These are phyloP conservation scores for Plagiodera versicolora DNA, from an alignment of 2,888 invertebrate genomes.

Conservation along the genomic window DNA sequence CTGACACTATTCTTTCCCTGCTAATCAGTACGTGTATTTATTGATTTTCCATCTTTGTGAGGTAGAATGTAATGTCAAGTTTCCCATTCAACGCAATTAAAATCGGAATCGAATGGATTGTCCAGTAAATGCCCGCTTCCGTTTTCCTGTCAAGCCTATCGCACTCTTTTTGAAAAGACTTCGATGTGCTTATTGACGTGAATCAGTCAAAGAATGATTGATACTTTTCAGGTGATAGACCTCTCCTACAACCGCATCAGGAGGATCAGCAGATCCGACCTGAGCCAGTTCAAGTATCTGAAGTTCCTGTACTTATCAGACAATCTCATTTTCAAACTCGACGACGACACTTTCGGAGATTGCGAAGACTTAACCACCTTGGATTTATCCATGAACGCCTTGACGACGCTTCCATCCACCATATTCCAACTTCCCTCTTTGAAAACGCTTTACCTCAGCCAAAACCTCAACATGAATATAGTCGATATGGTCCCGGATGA, in stretches of 20 bases:
- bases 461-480: constrained; percentile 49
- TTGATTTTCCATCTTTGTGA: background rate
- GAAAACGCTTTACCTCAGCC: constrained; percentile 47
- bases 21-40: too few relatives aligned
- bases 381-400: constrained; percentile 47
- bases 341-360: constrained; percentile 45
- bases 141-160: constrained; percentile 17
- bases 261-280: constrained; percentile 43
- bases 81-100: background rate
- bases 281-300: constrained; percentile 42
- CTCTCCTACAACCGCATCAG: constrained; percentile 48
- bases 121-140: constrained; percentile 15
- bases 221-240: constrained; percentile 44
- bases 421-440: constrained; percentile 49
- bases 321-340: constrained; percentile 45
- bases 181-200: background rate
- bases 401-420: constrained; percentile 43
- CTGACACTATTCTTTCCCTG: too few relatives aligned
- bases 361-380: constrained; percentile 41
- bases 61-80: background rate
- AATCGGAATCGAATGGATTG: background rate
- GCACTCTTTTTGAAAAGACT: background rate
- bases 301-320: constrained; percentile 51
- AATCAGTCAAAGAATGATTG: background rate
- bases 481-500: constrained; percentile 41